A percentile compares a stretch with the other conserved stretches of the same genome.
Evolutionary conservation across 2,113 vertebrate species (phyloP).

Genomic region (Lynx canadensis): DNA sequence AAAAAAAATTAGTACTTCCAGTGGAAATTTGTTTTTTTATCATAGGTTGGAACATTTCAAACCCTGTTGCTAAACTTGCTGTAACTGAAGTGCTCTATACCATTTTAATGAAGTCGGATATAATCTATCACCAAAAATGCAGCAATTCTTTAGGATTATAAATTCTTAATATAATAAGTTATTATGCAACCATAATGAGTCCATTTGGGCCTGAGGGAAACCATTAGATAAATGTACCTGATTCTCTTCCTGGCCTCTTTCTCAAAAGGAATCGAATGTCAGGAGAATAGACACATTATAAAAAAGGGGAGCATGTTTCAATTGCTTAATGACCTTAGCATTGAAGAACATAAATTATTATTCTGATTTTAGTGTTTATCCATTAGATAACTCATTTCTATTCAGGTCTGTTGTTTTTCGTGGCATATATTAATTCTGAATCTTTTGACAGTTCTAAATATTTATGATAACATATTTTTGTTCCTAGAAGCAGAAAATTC

Average conservation of each 20-base stretch:
- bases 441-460: constrained; percentile 50
- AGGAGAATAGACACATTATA: neutral
- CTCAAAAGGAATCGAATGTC: neutral
- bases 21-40: neutral
- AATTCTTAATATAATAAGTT: constrained; percentile 55
- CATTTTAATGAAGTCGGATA: neutral
- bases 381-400: neutral
- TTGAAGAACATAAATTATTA: constrained; percentile 12
- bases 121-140: neutral
- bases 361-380: constrained; percentile 33
- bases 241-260: neutral
- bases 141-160: neutral
- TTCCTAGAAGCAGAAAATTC: constrained; percentile 45
- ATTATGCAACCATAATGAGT: neutral
- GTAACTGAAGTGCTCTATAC: neutral
- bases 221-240: constrained; percentile 20
- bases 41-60: neutral
- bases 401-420: constrained; percentile 37
- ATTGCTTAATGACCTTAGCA: constrained; percentile 29
- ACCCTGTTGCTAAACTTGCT: neutral
- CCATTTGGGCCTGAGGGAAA: constrained; percentile 34
- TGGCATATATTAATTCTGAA: constrained; percentile 35
- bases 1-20: neutral
- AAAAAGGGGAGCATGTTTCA: neutral
- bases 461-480: constrained; percentile 19